Base-by-base conservation (phyloP, 37 sponge, comb jelly and placozoan genomes). In the Amphimedon queenslandica region DNA sequence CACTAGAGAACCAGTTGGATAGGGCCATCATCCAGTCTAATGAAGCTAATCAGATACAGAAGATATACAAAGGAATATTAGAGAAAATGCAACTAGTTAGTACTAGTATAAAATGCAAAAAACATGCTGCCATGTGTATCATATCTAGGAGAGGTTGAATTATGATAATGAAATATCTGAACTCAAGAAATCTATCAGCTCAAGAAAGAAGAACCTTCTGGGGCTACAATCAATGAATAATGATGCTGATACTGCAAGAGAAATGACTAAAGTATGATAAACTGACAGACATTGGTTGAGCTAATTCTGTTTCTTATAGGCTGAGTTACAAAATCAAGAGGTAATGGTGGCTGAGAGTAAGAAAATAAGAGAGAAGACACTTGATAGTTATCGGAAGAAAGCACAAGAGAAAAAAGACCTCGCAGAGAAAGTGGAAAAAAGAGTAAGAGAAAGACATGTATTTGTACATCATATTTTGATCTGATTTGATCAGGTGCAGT, bases 351-450 rank as follows among this genome's bases (percentile, higher is more conserved):
- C 85, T 47, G 79, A 78, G 23, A 70, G 79, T 18, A 77, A 90
- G 55, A 88, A 72, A 65, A 90, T 89, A 77, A 80, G 95, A 37
- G 99, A 98, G 42, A 86, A 78, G 66, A 84, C 76, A 3, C 83
- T 98, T 29, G 66, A 64, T 13, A 84, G 82, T 43, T 92, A 87
- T 82, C 84, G 93, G 70, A 82, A 83, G 42, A 84, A 94, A 72
- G 99, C 93, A 0, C 87, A 88, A 30, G 96, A 94, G 63, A 94
- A 94, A 83, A 98, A 98, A 73, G 94, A 88, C 36, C 88, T 91
- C 60, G 85, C 84, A 20, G 99, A 98, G 41, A 87, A 82, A 76
- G 93, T 98, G 39, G 99, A 98, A 57, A 82, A 81, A 38, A 81
- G 99, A 73, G 84, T 98, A 55, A 77, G 88, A n/a, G 56, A n/a